phyloP scores from a whole-genome alignment of 2,113 vertebrate genomes.

The Thunnus maccoyii region DNA sequence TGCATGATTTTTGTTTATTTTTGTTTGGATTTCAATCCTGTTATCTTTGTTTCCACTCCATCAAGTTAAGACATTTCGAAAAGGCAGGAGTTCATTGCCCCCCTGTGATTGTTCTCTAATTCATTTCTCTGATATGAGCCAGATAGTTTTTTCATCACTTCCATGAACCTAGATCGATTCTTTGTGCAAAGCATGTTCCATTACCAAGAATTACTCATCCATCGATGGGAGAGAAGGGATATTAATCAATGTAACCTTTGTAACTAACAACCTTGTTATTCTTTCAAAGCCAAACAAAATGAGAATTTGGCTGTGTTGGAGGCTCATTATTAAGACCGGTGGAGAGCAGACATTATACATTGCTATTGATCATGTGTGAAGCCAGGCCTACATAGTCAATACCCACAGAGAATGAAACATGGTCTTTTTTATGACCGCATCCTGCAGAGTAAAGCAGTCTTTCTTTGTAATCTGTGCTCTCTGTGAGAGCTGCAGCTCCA shows the following conservation, averaged over 20 bases:
- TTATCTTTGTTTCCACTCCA: slow-evolving; percentile 24
- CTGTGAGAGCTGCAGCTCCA: slow-evolving; percentile 9
- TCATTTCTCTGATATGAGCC: slow-evolving; percentile 45
- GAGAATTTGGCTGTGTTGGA: slow-evolving; percentile 67
- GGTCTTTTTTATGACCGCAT: slow-evolving; percentile 56
- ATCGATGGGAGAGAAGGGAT: slow-evolving; percentile 62
- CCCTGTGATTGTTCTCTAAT: slow-evolving; percentile 46
- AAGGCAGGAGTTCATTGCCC: slow-evolving; percentile 23
- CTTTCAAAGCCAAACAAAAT: slow-evolving; percentile 76
- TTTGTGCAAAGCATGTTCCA: slow-evolving; percentile 67
- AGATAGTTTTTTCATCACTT: slow-evolving; percentile 66
- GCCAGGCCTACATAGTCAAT: slow-evolving; percentile 67
- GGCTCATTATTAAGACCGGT: slow-evolving; percentile 72
- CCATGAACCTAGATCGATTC: slow-evolving; percentile 75
- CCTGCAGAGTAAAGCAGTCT: slow-evolving; percentile 54
- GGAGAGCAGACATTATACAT: slow-evolving; percentile 68
- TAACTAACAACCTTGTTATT: slow-evolving; percentile 83
- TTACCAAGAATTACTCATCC: slow-evolving; percentile 79
- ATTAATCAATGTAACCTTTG: slow-evolving; percentile 83
- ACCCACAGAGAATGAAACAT: slow-evolving; percentile 68
- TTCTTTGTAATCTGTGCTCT: slow-evolving; percentile 28
- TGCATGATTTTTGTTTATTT: slow-evolving; percentile 10
- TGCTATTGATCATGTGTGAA: slow-evolving; percentile 80
- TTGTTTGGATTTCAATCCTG: not conserved
- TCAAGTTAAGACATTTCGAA: slow-evolving; percentile 15